Percentiles rank a stretch among this genome's conserved stretches.
Evolutionary conservation across 2,888 invertebrate genomes (phyloP).

Genomic region (Ephialtes manifestator): DNA sequence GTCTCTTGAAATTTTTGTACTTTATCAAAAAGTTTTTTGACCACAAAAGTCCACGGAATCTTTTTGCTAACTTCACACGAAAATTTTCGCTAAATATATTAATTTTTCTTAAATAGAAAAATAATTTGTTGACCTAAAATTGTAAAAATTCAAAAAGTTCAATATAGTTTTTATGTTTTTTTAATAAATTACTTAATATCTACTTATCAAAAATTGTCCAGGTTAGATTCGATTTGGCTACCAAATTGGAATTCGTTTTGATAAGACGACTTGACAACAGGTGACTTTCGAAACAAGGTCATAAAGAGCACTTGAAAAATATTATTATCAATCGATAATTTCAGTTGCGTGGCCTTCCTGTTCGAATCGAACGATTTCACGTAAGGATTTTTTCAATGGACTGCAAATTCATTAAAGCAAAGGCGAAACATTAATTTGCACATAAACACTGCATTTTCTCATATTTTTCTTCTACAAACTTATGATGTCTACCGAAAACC

Average conservation of each 20-base stretch:
- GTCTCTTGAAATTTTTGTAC: too few relatives aligned
- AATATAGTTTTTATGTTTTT: too few relatives aligned
- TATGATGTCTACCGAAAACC: not conserved
- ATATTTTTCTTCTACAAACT: not conserved
- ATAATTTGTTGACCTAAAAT: too few relatives aligned
- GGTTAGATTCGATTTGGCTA: not conserved
- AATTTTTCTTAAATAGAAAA: too few relatives aligned
- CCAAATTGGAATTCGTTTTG: conserved; percentile 3
- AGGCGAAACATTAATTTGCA: not conserved
- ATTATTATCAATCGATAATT: conserved; percentile 1
- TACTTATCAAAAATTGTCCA: not conserved
- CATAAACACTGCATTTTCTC: not conserved
- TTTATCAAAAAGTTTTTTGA: too few relatives aligned
- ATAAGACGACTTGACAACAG: not conserved
- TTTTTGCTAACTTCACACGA: too few relatives aligned
- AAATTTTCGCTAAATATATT: too few relatives aligned
- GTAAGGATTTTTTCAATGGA: not conserved
- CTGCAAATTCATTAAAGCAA: not conserved
- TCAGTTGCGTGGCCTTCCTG: too few relatives aligned
- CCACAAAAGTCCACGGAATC: too few relatives aligned
- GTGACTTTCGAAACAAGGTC: conserved; percentile 7
- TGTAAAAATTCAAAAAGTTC: too few relatives aligned
- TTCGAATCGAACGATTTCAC: not conserved
- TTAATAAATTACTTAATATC: not conserved
- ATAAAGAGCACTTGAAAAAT: not conserved